Evolutionary conservation across 2,113 vertebrate genomes (phyloP), one percentile per base, ranked within the genome.

Genomic region (Dipodomys stephensi): DNA sequence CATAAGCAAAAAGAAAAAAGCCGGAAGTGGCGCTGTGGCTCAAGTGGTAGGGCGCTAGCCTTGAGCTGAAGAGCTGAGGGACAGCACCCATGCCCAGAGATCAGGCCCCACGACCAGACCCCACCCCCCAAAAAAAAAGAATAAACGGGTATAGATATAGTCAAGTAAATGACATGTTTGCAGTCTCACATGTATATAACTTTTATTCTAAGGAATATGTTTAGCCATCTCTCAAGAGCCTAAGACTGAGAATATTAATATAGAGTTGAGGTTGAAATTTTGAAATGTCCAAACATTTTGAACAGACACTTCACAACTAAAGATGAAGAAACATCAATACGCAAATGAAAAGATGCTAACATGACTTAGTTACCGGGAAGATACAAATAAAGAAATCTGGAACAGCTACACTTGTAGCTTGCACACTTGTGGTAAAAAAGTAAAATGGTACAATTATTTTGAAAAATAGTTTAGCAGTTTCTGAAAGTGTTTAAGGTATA

Each of bases 131-230:
- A 5, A 39, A 39, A 39, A 39, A 6, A 87, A 60, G 57, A 87
- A 27, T 84, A 90, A 95, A 88, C 46, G 90, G 44, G 74, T 62
- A n/a, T 6, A 94, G 49, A 90, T 53, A 9, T 60, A 53, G 13
- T 27, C 64, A 94, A 87, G 4, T 87, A 35, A 82, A 32, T 57
- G 44, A 72, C n/a, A 0, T 49, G 78, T 76, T 65, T 85, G 6
- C 22, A 44, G 13, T 15, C 4, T 72, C 28, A 90, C 10, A 80
- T 73, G 1, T 39, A 78, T 79, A 83, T 83, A 83, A 57, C 44
- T 92, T 91, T 95, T 76, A 71, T 67, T 92, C 27, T 53, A 65
- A 90, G 4, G 16, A 90, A 90, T 94, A 79, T 28, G 46, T 65
- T 91, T 80, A 91, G 0, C n/a, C 74, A 18, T 28, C 19, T 83